phyloP scores from a whole-genome alignment of 2,113 vertebrate species.

The Colaptes auratus region DNA sequence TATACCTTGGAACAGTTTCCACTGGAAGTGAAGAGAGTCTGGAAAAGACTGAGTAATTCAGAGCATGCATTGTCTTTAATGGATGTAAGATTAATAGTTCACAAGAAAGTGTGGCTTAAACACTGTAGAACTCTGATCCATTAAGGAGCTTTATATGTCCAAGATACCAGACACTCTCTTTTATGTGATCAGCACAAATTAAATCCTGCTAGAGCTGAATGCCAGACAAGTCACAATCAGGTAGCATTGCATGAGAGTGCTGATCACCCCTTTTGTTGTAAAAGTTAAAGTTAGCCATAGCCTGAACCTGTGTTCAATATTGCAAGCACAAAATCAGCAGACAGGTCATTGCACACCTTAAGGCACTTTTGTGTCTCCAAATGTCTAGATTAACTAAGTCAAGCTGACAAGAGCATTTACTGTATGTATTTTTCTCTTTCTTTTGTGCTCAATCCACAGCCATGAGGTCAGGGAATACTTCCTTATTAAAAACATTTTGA shows the following conservation, averaged over 20 bases:
- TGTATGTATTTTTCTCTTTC: neutral
- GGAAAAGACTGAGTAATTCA: neutral
- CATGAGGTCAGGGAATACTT: neutral
- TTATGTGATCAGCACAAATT: neutral
- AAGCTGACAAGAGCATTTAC: neutral
- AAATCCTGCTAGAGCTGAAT: neutral
- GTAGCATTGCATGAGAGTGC: neutral
- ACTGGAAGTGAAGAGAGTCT: neutral
- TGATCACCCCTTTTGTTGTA: neutral
- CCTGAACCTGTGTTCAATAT: neutral
- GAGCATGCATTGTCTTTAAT: neutral
- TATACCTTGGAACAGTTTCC: neutral
- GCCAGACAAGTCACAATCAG: neutral
- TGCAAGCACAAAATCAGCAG: neutral
- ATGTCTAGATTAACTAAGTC: neutral
- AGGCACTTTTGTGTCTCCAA: neutral
- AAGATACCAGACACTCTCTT: neutral
- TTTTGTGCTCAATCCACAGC: neutral
- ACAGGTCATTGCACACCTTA: neutral
- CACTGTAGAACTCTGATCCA: neutral
- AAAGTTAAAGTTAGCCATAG: neutral
- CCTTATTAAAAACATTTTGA: neutral
- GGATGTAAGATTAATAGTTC: neutral
- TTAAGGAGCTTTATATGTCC: neutral
- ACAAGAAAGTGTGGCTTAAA: neutral